Evolutionary conservation across 1,140 invertebrate species (phyloP).

Genomic region (Anastrepha ludens): DNA sequence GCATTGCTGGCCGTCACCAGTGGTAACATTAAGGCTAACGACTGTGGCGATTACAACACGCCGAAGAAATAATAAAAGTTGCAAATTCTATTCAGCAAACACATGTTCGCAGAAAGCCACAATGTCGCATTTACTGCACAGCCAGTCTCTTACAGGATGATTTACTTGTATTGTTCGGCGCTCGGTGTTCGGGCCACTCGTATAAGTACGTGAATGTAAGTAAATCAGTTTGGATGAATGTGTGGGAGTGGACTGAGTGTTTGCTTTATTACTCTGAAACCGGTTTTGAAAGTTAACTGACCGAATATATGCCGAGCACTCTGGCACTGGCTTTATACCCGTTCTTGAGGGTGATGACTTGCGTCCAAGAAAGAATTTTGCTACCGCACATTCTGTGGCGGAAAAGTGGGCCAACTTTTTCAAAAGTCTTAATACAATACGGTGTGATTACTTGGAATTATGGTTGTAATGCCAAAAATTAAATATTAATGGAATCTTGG

Average conservation of each 20-base stretch:
- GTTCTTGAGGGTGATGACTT: not conserved
- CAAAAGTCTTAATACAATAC: no score
- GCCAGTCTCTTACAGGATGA: not conserved
- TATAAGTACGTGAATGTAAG: not conserved
- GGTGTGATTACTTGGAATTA: no score
- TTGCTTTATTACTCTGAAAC: conserved; percentile 5
- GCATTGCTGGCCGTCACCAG: conserved; percentile 1
- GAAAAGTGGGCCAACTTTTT: no score
- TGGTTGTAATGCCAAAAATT: no score
- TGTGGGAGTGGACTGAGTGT: not conserved
- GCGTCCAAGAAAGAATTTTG: no score
- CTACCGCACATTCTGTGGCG: no score
- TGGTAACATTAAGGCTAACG: conserved; percentile 51
- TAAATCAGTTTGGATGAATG: not conserved
- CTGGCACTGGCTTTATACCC: not conserved
- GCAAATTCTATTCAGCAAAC: conserved; percentile 15
- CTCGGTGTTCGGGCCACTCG: not conserved
- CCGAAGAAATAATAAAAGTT: conserved; percentile 26
- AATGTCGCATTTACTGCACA: not conserved
- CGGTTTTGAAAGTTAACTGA: not conserved
- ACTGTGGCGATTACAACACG: conserved; percentile 29
- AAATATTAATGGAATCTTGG: no score
- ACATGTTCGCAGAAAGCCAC: conserved; percentile 28
- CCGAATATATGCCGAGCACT: not conserved
- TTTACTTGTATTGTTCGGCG: not conserved